Conservation (phyloP, 1,140 invertebrate species). For the Piezodorus guildinii region DNA sequence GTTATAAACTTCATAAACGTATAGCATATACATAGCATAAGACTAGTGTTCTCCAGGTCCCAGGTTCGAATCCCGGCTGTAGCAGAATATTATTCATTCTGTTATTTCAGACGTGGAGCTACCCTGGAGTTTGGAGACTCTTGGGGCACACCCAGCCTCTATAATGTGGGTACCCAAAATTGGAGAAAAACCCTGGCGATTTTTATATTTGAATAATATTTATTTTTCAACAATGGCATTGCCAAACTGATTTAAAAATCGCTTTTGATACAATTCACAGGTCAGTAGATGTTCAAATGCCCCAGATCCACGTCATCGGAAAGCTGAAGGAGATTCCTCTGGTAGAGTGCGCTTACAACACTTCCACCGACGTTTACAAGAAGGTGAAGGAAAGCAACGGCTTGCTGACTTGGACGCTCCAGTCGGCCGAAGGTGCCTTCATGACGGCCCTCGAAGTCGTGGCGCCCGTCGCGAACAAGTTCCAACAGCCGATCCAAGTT, state of each 20-base stretch:
- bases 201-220: too few species aligned
- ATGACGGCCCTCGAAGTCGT: constrained; percentile 43
- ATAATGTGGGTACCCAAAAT: too few species aligned
- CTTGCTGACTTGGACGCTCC: constrained; percentile 52
- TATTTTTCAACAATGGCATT: too few species aligned
- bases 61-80: too few species aligned
- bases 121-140: too few species aligned
- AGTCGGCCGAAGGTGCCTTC: constrained; percentile 52
- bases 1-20: too few species aligned
- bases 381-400: constrained; percentile 41
- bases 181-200: too few species aligned
- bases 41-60: too few species aligned
- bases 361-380: constrained; percentile 42
- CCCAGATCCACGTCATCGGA: constrained; percentile 43
- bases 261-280: not conserved
- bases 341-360: constrained; percentile 41
- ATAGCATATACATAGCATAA: too few species aligned
- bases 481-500: constrained; percentile 55
- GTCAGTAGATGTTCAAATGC: constrained; percentile 29
- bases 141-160: too few species aligned
- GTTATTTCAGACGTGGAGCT: too few species aligned
- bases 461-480: constrained; percentile 48
- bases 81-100: too few species aligned
- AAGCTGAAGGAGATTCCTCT: constrained; percentile 43
- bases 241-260: not conserved